These are phyloP conservation scores for Ursus arctos DNA, from an alignment of 2,113 vertebrate genomes.

Conservation along the genomic window DNA sequence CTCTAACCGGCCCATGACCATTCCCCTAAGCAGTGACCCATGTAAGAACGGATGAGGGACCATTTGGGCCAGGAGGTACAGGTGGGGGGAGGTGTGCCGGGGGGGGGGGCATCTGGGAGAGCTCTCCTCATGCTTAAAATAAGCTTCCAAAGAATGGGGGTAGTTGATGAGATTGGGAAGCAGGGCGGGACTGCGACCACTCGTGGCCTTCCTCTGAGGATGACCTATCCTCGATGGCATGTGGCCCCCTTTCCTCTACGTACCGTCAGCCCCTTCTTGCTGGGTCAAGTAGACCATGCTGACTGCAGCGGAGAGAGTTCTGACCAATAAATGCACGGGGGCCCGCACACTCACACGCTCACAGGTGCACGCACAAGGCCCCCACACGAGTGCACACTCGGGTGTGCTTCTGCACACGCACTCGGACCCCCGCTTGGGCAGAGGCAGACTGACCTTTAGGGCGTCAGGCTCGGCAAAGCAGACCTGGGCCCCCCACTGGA, in stretches of 20 bases:
- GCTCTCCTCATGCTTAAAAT: neutral
- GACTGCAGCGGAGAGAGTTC: neutral
- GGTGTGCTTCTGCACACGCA: neutral
- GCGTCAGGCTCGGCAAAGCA: constrained; percentile 95
- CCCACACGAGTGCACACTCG: too few relatives aligned
- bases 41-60: neutral
- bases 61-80: neutral
- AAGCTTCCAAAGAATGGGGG: neutral
- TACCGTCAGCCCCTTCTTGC: neutral
- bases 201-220: neutral
- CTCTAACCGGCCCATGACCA: neutral
- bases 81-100: neutral
- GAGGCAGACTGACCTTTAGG: constrained; percentile 90
- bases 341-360: too few relatives aligned
- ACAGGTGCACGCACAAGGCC: rapidly evolving
- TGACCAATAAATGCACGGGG: neutral
- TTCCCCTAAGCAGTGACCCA: neutral
- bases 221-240: rapidly evolving
- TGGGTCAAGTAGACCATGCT: neutral
- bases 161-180: neutral
- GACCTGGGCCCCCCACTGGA: constrained; percentile 93
- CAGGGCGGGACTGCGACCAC: neutral
- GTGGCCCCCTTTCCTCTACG: rapidly evolving
- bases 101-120: neutral
- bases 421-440: rapidly evolving